Evolutionary conservation across 2,113 vertebrate species (phyloP).

Genomic region (Patagioenas fasciata): DNA sequence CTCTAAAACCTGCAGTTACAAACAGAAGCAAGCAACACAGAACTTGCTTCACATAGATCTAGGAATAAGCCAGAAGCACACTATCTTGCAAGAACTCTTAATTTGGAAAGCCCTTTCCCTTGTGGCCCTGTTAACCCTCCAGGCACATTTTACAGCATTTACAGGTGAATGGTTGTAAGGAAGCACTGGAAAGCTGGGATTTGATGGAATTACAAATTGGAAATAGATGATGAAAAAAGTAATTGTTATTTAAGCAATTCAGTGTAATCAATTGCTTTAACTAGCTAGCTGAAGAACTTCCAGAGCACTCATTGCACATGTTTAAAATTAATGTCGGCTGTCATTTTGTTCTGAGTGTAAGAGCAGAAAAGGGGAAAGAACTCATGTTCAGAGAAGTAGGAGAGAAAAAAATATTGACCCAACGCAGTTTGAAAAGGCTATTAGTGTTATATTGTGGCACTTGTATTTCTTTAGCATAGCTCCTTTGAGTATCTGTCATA

Average conservation of each 20-base stretch:
- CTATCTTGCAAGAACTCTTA: background rate
- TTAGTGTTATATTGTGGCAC: background rate
- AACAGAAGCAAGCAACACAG: background rate
- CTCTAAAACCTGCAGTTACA: background rate
- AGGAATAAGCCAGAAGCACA: background rate
- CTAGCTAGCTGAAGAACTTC: background rate
- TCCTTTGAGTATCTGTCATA: background rate
- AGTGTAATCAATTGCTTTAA: background rate
- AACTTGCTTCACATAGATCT: background rate
- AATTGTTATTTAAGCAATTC: background rate
- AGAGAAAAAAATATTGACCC: background rate
- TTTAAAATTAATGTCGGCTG: background rate
- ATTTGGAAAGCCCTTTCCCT: background rate
- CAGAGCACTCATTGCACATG: background rate
- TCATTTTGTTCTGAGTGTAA: background rate
- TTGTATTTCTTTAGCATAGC: background rate
- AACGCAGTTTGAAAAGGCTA: background rate
- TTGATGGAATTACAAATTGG: background rate
- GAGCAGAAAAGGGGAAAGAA: background rate
- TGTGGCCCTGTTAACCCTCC: background rate
- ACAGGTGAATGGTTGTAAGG: background rate
- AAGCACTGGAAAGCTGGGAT: background rate
- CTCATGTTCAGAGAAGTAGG: background rate
- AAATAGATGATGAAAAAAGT: background rate
- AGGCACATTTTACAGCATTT: background rate